These are phyloP conservation scores for Esox masquinongy DNA, from an alignment of 2,797 vertebrate genomes.

Conservation along the genomic window DNA sequence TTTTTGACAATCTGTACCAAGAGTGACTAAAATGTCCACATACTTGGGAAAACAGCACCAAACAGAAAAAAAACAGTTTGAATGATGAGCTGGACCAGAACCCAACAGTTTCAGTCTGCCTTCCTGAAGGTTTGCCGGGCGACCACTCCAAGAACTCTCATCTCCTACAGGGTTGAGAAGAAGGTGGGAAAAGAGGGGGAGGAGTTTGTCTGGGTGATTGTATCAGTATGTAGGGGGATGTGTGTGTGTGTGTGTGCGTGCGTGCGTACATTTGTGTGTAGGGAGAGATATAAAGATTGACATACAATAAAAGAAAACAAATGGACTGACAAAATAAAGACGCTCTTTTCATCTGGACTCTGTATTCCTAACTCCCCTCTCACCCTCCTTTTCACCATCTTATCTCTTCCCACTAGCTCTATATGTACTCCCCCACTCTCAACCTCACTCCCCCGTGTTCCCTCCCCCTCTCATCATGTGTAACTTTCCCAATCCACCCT, in stretches of 20 bases:
- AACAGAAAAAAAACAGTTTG: slow-evolving; percentile 4
- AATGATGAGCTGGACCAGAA: not conserved
- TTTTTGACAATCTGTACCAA: no score
- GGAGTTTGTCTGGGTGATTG: not conserved
- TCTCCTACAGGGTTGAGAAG: slow-evolving; percentile 70
- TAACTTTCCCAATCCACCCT: slow-evolving; percentile 45
- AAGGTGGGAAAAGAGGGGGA: slow-evolving; percentile 8
- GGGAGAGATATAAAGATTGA: slow-evolving; percentile 7
- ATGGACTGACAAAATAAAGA: slow-evolving; percentile 34
- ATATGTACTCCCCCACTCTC: not conserved
- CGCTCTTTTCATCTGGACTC: slow-evolving; percentile 16
- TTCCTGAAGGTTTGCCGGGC: slow-evolving; percentile 92
- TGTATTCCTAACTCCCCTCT: slow-evolving; percentile 34
- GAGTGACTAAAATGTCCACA: no score
- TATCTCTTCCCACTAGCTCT: not conserved
- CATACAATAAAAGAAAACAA: slow-evolving; percentile 33
- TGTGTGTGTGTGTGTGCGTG: not conserved
- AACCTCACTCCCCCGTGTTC: not conserved
- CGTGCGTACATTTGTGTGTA: slow-evolving; percentile 5
- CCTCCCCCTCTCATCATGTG: slow-evolving; percentile 24
- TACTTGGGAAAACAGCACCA: not conserved
- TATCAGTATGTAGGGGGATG: not conserved
- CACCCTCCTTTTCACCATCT: slow-evolving; percentile 15
- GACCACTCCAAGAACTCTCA: slow-evolving; percentile 81
- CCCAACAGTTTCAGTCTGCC: slow-evolving; percentile 66